A percentile compares a stretch with the other conserved stretches of the same genome.
Conservation (phyloP, 1,140 invertebrate species). For the Drosophila punjabiensis region DNA sequence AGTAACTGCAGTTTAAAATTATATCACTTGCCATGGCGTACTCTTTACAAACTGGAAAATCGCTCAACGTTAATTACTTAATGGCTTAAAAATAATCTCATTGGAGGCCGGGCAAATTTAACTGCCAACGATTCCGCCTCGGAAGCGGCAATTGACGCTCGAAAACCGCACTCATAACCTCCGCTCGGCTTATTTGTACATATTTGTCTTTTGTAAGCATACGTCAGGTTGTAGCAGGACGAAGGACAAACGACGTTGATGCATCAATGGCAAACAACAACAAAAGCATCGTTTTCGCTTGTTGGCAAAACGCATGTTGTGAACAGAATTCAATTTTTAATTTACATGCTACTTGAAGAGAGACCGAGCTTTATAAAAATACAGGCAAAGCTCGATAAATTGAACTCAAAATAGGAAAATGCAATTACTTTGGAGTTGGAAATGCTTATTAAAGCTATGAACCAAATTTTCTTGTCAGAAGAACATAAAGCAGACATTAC, state of each 20-base stretch:
- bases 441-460: too few relatives aligned
- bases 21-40: constrained; percentile 1
- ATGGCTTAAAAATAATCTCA: constrained; percentile 71
- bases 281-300: constrained; percentile 1
- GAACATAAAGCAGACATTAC: too few relatives aligned
- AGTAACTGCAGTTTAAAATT: constrained; percentile 10
- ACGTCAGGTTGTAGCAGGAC: constrained; percentile 18
- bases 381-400: neutral
- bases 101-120: constrained; percentile 57
- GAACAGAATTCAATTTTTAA: constrained; percentile 76
- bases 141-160: constrained; percentile 7
- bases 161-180: constrained; percentile 6
- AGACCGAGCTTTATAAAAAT: neutral
- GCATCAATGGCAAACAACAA: constrained; percentile 22
- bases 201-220: constrained; percentile 59
- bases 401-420: neutral
- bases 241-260: neutral
- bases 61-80: constrained; percentile 69
- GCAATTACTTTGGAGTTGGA: neutral
- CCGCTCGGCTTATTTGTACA: constrained; percentile 12
- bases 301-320: constrained; percentile 71
- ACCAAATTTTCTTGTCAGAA: too few relatives aligned
- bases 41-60: constrained; percentile 46
- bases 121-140: constrained; percentile 40
- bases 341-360: constrained; percentile 50